Evolutionary conservation across 2,797 vertebrate genomes (phyloP).

Genomic region (Arrhamphus sclerolepis): DNA sequence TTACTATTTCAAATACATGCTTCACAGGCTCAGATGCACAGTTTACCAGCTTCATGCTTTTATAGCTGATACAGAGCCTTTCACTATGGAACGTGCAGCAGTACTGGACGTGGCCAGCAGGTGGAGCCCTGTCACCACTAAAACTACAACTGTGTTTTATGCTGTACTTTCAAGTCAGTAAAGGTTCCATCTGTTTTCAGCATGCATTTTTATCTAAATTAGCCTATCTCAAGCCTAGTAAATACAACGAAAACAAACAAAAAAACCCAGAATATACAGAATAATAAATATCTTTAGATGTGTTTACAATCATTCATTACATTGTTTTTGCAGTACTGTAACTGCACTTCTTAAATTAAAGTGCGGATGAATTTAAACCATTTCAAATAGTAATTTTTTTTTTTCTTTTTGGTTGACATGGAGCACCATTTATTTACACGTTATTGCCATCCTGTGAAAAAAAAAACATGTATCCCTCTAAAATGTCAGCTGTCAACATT

Average conservation of each 20-base stretch:
- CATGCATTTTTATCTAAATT: conserved; percentile 5
- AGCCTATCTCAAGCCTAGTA: conserved; percentile 10
- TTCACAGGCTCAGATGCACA: no score
- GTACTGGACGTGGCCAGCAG: conserved; percentile 47
- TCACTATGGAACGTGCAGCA: conserved; percentile 15
- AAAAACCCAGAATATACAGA: conserved; percentile 18
- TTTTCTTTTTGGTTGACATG: conserved; percentile 1
- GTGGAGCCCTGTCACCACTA: conserved; percentile 24
- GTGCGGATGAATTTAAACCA: conserved; percentile 5
- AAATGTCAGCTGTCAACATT: background rate
- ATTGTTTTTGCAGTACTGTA: conserved; percentile 27
- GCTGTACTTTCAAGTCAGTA: background rate
- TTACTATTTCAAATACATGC: no score
- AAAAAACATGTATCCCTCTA: background rate
- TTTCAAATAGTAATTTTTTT: background rate
- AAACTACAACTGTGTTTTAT: background rate
- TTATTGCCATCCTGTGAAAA: no score
- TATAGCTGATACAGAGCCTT: no score
- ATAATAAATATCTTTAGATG: conserved; percentile 63
- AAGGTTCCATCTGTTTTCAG: background rate
- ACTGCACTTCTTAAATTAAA: conserved; percentile 42
- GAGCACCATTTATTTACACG: conserved; percentile 6
- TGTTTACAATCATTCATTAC: conserved; percentile 34
- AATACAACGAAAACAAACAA: conserved; percentile 10
- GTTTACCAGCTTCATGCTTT: no score